phyloP scores from a whole-genome alignment of 2,888 invertebrate genomes.

The Eurois occulta region DNA sequence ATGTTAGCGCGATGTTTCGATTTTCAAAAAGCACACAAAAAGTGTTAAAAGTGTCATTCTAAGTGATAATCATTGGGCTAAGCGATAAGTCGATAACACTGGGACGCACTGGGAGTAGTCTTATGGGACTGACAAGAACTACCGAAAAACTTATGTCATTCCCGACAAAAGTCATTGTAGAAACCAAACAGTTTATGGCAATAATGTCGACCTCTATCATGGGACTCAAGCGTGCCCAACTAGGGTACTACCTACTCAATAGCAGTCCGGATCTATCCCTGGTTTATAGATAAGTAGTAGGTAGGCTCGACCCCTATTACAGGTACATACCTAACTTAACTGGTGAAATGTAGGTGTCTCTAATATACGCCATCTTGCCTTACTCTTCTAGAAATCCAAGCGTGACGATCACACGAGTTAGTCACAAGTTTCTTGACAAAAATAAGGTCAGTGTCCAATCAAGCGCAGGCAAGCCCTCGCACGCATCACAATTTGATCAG shows the following conservation, averaged over 20 bases:
- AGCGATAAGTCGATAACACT: no score
- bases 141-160: neutral
- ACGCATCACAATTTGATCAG: slow-evolving; percentile 64
- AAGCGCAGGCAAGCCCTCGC: slow-evolving; percentile 52
- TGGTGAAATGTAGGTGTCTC: neutral
- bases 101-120: neutral
- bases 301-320: neutral
- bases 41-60: neutral
- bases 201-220: no score
- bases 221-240: neutral
- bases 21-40: neutral
- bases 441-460: slow-evolving; percentile 70
- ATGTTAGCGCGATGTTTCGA: neutral
- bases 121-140: neutral
- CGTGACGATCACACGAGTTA: no score
- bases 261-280: neutral
- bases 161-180: neutral
- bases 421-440: slow-evolving; percentile 24
- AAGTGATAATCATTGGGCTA: neutral
- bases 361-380: neutral
- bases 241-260: neutral
- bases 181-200: neutral
- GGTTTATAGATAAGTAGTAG: neutral
- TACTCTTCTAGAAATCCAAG: neutral
- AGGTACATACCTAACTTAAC: neutral